phyloP scores from a whole-genome alignment of 2,797 vertebrate genomes.

The Danio aesculapii region DNA sequence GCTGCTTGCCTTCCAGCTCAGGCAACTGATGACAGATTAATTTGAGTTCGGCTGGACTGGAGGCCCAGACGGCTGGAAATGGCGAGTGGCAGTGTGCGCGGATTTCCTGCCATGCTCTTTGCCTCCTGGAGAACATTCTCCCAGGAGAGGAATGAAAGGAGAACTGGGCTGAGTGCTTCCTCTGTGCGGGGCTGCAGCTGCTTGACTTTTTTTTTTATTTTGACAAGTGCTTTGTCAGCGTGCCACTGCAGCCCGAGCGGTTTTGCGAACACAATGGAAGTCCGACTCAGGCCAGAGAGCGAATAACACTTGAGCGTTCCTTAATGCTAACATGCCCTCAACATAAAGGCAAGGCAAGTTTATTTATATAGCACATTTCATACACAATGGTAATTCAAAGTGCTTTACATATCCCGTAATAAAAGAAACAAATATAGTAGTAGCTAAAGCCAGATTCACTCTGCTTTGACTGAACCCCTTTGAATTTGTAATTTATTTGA shows the following conservation, averaged over 20 bases:
- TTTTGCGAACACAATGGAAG: conserved; percentile 13
- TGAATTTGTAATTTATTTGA: no score
- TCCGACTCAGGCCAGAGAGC: conserved; percentile 1
- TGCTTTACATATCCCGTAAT: no score
- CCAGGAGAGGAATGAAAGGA: conserved; percentile 55
- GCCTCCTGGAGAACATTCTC: conserved; percentile 46
- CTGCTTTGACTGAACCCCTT: no score
- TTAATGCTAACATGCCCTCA: conserved; percentile 5
- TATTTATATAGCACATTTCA: no score
- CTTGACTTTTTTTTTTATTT: conserved; percentile 36
- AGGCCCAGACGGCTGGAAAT: conserved; percentile 46
- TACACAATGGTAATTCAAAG: no score
- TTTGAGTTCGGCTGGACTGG: conserved; percentile 38
- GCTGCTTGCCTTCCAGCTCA: conserved; percentile 41
- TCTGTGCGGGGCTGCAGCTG: conserved; percentile 42
- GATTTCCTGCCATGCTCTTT: conserved; percentile 65
- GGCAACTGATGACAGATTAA: conserved; percentile 59
- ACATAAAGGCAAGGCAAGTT: background rate
- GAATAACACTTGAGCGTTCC: conserved; percentile 24
- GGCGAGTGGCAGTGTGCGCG: conserved; percentile 48
- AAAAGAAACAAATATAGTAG: no score
- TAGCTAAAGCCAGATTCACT: no score
- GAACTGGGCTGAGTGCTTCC: conserved; percentile 46
- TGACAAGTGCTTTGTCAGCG: conserved; percentile 45
- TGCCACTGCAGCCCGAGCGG: conserved; percentile 11